phyloP scores from a whole-genome alignment of 2,113 vertebrate species.

The Sus scrofa region DNA sequence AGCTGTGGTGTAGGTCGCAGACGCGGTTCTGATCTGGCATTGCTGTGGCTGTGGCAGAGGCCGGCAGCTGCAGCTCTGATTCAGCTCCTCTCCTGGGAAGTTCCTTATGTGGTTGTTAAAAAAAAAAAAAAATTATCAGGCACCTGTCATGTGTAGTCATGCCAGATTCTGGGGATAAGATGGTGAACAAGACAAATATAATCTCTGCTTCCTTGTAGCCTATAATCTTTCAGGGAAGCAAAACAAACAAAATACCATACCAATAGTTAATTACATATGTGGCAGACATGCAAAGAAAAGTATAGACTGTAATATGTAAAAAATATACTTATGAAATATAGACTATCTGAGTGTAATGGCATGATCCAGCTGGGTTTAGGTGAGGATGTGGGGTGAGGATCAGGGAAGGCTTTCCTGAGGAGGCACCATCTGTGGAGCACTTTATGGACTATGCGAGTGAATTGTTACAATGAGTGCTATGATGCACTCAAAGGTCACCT shows the following conservation, averaged over 20 bases:
- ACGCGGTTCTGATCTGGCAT: too few species aligned
- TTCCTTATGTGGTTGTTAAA: too few species aligned
- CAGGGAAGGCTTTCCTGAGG: not conserved
- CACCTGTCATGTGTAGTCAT: not conserved
- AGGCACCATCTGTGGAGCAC: fast-evolving
- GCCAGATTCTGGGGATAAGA: not conserved
- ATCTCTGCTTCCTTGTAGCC: not conserved
- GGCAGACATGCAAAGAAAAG: not conserved
- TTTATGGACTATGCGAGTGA: fast-evolving
- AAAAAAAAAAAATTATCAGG: not conserved
- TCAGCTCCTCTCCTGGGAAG: too few species aligned
- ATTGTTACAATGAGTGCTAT: not conserved
- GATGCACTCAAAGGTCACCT: not conserved
- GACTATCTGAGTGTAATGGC: not conserved
- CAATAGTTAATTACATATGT: not conserved
- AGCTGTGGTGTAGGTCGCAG: too few species aligned
- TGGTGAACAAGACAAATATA: not conserved
- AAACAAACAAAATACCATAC: not conserved
- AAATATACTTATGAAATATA: not conserved
- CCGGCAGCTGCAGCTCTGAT: too few species aligned
- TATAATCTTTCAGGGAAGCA: not conserved
- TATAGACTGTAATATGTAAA: not conserved
- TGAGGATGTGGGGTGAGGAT: not conserved
- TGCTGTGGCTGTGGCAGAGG: too few species aligned
- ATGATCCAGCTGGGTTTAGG: not conserved